These are phyloP conservation scores for Oryctes rhinoceros DNA, from an alignment of 1,140 invertebrate genomes.

Conservation along the genomic window DNA sequence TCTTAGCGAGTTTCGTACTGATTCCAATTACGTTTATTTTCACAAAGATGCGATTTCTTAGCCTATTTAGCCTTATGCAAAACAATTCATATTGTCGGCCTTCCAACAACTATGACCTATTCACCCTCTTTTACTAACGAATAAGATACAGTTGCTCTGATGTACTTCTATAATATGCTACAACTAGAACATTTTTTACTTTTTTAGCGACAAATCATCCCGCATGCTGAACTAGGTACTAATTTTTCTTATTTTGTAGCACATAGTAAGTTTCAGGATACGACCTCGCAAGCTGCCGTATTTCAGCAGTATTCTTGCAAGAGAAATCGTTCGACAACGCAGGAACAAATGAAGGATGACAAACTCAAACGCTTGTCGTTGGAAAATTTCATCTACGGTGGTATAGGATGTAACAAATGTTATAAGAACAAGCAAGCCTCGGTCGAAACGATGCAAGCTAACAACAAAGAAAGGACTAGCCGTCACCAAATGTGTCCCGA, in stretches of 20 bases:
- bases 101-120: too few relatives aligned
- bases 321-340: neutral
- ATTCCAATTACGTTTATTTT: too few relatives aligned
- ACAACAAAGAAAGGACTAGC: neutral
- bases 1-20: too few relatives aligned
- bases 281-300: neutral
- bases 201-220: neutral
- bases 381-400: neutral
- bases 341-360: neutral
- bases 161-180: too few relatives aligned
- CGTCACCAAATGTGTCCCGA: neutral
- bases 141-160: too few relatives aligned
- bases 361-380: neutral
- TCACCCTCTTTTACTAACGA: too few relatives aligned
- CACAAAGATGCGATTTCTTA: too few relatives aligned
- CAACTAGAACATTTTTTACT: too few relatives aligned
- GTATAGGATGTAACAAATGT: neutral
- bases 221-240: neutral
- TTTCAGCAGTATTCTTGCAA: neutral
- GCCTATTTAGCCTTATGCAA: too few relatives aligned
- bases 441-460: neutral
- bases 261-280: neutral
- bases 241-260: neutral
- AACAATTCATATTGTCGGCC: too few relatives aligned
- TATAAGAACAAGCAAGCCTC: neutral